Base-by-base conservation (phyloP, 1,140 invertebrate species). In the Radopholus similis region DNA sequence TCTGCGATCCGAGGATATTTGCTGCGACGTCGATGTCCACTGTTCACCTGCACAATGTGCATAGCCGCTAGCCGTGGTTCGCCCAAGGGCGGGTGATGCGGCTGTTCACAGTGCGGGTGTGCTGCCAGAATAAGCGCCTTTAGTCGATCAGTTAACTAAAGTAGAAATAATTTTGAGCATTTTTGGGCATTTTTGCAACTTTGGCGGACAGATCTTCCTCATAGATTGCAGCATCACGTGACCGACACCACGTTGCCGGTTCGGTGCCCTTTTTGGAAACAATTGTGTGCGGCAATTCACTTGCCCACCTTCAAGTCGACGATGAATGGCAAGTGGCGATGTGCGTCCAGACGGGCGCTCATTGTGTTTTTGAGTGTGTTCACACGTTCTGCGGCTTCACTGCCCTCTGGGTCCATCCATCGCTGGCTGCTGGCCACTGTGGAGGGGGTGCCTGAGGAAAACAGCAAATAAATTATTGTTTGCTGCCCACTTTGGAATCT, bases 401-500 rank as follows among this genome's bases (percentile, higher is more conserved):
- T 40, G 23, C 32, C 64, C 15, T 35, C 15, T 15, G 53, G 23
- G 21, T 72, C 69, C 40, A 71, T 55, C 51, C 73, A 71, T 1
- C 70, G 40, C 32, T 73, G 67, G 5, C 9, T 49, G n/a, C 40
- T 40, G 44, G 21, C 37, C 40, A 44, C 23, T 3, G n/a, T 47
- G 42, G 42, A 13, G 42, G 42, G 42, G 42, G 42, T 5, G 42
- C n/a, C n/a, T n/a, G 8, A 38, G 32, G 13, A 23, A 8, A 74
- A 68, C 23, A 18, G 4, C 13, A 47, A 47, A 47, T n/a, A 47
- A 47, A 4, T 51, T 68, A 2, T 66, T 55, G n/a, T n/a, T n/a
- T n/a, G n/a, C n/a, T n/a, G n/a, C n/a, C n/a, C n/a, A 73, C 72
- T 58, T 59, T 69, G 54, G 65, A 78, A 69, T 6, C 53, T 15